phyloP scores from a whole-genome alignment of 1,140 invertebrate species.

The Leptopilina boulardi region DNA sequence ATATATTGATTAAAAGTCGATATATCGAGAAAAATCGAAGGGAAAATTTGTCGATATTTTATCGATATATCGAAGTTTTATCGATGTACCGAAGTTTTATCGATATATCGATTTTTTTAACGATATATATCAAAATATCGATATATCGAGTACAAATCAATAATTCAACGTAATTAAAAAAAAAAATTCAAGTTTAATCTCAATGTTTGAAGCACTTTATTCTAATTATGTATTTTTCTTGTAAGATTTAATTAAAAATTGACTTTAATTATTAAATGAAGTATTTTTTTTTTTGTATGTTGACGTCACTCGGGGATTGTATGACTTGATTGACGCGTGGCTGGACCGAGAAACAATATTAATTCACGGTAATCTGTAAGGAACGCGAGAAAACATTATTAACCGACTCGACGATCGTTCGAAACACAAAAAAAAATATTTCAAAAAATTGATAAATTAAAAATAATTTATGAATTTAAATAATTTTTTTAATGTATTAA shows the following conservation, averaged over 20 bases:
- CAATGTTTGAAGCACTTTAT: too few species aligned
- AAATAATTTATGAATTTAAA: constrained; percentile 13
- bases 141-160: background rate
- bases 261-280: background rate
- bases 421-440: constrained; percentile 55
- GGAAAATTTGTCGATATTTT: too few species aligned
- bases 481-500: background rate
- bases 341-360: constrained; percentile 78
- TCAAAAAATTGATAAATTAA: too few species aligned
- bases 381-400: constrained; percentile 66
- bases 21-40: background rate
- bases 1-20: background rate
- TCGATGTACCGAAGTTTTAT: too few species aligned
- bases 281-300: too few species aligned
- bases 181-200: too few species aligned
- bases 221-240: background rate
- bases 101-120: too few species aligned
- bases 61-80: too few species aligned
- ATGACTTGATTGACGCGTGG: constrained; percentile 71
- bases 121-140: too few species aligned
- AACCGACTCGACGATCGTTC: constrained; percentile 67
- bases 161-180: background rate
- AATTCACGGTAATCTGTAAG: constrained; percentile 58
- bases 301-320: constrained; percentile 36
- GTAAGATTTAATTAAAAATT: background rate